Evolutionary conservation across 2,888 invertebrate genomes (phyloP).

Genomic region (Agrochola circellaris): DNA sequence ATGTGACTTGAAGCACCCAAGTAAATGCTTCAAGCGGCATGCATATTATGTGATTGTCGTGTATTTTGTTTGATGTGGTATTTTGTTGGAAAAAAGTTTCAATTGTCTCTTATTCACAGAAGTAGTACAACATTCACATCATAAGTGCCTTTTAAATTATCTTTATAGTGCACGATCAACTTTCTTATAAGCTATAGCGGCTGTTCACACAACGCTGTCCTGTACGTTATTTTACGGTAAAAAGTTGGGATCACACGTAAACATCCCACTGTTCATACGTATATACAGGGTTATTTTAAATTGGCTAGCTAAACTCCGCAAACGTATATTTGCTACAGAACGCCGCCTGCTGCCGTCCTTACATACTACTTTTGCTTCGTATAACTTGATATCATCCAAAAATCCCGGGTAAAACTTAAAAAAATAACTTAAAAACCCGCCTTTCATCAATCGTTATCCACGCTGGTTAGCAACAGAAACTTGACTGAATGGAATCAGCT

Average conservation of each 20-base stretch:
- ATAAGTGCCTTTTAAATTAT: not conserved
- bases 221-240: too few relatives aligned
- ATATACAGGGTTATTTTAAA: not conserved
- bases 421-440: too few relatives aligned
- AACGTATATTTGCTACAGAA: not conserved
- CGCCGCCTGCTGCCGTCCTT: not conserved
- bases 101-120: not conserved
- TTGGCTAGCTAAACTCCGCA: too few relatives aligned
- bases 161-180: not conserved
- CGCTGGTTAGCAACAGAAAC: not conserved
- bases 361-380: not conserved
- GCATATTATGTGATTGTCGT: too few relatives aligned
- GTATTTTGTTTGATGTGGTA: too few relatives aligned
- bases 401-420: not conserved
- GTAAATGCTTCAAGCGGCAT: not conserved
- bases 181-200: too few relatives aligned
- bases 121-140: not conserved
- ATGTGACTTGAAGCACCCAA: not conserved
- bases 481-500: not conserved
- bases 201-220: too few relatives aligned
- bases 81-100: not conserved
- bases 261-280: not conserved
- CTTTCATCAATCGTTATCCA: not conserved
- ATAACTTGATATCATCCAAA: not conserved
- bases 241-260: not conserved